Evolutionary conservation across 2,113 vertebrate genomes (phyloP).

Genomic region (Bufo gargarizans): DNA sequence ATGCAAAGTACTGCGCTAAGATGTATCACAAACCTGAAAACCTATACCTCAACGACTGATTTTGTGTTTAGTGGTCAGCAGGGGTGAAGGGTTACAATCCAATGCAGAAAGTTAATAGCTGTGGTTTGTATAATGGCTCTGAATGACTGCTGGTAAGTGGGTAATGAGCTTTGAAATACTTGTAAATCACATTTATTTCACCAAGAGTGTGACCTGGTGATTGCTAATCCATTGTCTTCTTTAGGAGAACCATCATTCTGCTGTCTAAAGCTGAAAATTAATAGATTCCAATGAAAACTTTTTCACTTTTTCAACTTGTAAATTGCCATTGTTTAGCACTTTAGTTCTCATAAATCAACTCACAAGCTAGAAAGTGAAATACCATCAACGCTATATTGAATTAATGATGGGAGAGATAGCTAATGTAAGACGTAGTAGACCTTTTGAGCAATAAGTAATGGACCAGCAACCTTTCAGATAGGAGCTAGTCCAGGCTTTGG

Average conservation of each 20-base stretch:
- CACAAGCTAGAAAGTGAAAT: not conserved
- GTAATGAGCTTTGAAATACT: conserved; percentile 30
- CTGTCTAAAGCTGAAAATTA: not conserved
- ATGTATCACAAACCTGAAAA: not conserved
- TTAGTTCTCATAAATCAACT: not conserved
- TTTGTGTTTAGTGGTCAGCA: conserved; percentile 23
- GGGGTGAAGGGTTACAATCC: conserved; percentile 35
- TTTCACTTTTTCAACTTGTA: not conserved
- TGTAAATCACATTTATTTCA: conserved; percentile 49
- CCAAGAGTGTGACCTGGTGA: not conserved
- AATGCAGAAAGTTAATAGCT: conserved; percentile 25
- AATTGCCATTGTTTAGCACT: not conserved
- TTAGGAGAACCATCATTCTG: not conserved
- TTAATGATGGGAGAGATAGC: not conserved
- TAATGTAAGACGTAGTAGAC: not conserved
- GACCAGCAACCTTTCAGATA: not conserved
- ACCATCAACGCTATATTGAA: not conserved
- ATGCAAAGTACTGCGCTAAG: no score
- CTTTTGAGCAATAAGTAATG: not conserved
- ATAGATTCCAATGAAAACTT: not conserved
- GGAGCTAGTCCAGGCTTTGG: not conserved
- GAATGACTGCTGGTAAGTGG: conserved; percentile 14
- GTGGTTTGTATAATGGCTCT: conserved; percentile 3
- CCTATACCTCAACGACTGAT: not conserved
- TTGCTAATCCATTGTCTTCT: not conserved